Evolutionary conservation across 2,888 invertebrate species (phyloP).

Genomic region (Myopa tessellatipennis): DNA sequence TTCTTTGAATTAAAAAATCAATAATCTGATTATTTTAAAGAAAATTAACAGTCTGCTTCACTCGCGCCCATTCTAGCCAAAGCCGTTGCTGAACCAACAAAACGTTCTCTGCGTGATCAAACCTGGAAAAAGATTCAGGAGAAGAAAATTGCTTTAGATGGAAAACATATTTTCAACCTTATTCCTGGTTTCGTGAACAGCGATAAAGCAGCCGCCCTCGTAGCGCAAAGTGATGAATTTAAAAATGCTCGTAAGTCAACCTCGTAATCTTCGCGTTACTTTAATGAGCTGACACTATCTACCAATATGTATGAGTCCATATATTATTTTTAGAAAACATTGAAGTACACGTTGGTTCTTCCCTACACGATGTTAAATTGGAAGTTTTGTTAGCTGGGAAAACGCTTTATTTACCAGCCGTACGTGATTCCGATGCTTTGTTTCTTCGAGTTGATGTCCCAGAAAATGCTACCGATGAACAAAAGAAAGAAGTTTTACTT

Average conservation of each 20-base stretch:
- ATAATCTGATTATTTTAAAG: too few relatives aligned
- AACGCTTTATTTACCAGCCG: slow-evolving; percentile 82
- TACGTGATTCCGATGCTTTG: slow-evolving; percentile 78
- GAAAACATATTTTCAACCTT: slow-evolving; percentile 79
- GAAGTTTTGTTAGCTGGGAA: slow-evolving; percentile 74
- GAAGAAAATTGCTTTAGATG: slow-evolving; percentile 74
- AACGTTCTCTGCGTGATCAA: slow-evolving; percentile 78
- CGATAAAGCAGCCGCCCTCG: slow-evolving; percentile 77
- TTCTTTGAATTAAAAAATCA: too few relatives aligned
- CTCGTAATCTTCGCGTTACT: background rate
- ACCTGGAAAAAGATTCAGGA: slow-evolving; percentile 84
- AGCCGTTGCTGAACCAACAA: slow-evolving; percentile 71
- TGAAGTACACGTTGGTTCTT: slow-evolving; percentile 84
- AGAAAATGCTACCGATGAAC: slow-evolving; percentile 70
- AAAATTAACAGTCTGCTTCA: too few relatives aligned
- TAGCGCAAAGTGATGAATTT: slow-evolving; percentile 79
- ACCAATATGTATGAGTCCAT: background rate
- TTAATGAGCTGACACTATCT: background rate
- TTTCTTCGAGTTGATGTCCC: slow-evolving; percentile 78
- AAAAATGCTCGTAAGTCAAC: slow-evolving; percentile 73
- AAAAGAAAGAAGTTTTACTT: slow-evolving; percentile 61
- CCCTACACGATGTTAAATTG: slow-evolving; percentile 81
- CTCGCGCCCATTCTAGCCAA: background rate
- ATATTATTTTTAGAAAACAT: slow-evolving; percentile 64
- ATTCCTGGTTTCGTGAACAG: slow-evolving; percentile 84